Evolutionary conservation across 1,140 invertebrate genomes (phyloP).

Genomic region (Aphis craccivora): DNA sequence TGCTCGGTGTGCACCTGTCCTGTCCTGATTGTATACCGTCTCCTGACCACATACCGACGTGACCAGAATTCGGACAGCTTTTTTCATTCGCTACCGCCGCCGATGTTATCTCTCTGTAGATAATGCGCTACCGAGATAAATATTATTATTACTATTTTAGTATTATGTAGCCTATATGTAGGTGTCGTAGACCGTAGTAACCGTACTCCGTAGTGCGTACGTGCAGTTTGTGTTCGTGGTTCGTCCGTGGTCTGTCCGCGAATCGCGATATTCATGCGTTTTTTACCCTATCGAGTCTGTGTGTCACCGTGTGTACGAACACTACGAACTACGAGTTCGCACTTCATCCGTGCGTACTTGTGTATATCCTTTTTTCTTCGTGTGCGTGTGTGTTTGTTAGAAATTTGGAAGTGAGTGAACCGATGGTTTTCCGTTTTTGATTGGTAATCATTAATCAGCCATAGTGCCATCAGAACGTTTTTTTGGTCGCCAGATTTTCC

Average conservation of each 20-base stretch:
- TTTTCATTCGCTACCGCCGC: too few species aligned
- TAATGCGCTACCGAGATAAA: neutral
- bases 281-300: neutral
- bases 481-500: neutral
- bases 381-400: neutral
- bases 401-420: neutral
- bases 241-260: neutral
- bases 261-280: neutral
- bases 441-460: neutral
- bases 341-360: neutral
- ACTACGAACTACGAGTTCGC: neutral
- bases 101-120: conserved; percentile 8
- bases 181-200: neutral
- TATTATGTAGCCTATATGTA: neutral
- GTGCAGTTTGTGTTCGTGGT: conserved; percentile 40
- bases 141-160: neutral
- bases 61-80: neutral
- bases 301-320: neutral
- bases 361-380: neutral
- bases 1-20: too few species aligned
- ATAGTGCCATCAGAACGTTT: neutral
- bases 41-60: neutral
- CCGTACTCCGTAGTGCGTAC: conserved; percentile 31
- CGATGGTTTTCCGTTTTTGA: neutral
- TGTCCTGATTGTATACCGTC: too few species aligned